Evolutionary conservation across 1,140 invertebrate species (phyloP), one percentile per base, ranked within the genome.

Genomic region (Euwallacea similis): DNA sequence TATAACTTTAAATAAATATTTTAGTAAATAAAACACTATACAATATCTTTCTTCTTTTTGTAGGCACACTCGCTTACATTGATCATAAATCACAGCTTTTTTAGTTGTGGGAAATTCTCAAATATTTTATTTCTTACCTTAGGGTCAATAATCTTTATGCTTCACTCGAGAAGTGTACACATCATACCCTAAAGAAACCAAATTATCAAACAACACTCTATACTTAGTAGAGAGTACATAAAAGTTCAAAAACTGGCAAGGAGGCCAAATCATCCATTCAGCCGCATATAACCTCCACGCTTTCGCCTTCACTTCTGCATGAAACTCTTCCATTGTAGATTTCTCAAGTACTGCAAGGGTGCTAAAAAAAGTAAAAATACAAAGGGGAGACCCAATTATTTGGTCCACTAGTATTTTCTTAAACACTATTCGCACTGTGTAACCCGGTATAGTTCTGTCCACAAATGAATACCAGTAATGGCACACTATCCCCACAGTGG

Each of bases 131-230:
- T 33, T 33, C 21, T 33, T 33, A 2, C 4, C 21, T 33, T 4
- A 33, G 21, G 21, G 21, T 53, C 54, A 46, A 47, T 50, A 59
- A 71, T 74, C 50, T 43, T 43, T 62, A 74, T 94, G 87, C 82
- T 93, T 95, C n/a, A 97, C 90, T 81, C 93, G 89, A 33, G 94
- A 96, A n/a, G 93, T 95, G 79, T 95, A 97, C 54, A 93, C 83
- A 81, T 98, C 95, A 84, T 96, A 97, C 8, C 93, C 91, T 78
- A 97, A 84, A 33, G 93, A 96, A 79, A 97, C 91, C 7, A 88
- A 88, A 82, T 93, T 97, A 79, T 97, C 95, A 83, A 95, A 97
- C 9, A 97, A 83, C 16, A 97, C 93, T 78, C 95, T 85, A 81
- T 89, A 98, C 77, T 85, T 88, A 6, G 89, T 89, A 15, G 94